Evolutionary conservation across 2,888 invertebrate genomes (phyloP), one percentile per base, ranked within the genome.

Genomic region (Lasioglossum morio): DNA sequence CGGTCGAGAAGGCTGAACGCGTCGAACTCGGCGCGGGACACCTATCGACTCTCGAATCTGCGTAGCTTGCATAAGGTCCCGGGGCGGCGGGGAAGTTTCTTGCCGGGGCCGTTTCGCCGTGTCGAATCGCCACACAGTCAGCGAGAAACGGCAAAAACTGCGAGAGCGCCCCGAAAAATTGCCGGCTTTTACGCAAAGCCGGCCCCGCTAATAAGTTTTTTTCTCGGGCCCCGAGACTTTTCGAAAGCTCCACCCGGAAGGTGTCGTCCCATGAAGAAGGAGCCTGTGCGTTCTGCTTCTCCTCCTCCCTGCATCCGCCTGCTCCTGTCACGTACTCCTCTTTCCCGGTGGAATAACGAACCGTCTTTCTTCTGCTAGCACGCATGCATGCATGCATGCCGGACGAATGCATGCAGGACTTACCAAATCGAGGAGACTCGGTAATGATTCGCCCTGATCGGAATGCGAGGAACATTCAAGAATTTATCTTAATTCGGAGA

Each of bases 391-490:
- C 79, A 48, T 37, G 77, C 74, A 78, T 77, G 79, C 69, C 77
- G 75, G 3, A 23, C 53, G 86, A 86, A 86, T 86, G 78, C 86
- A 86, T 80, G 86, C 81, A 77, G 74, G 82, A 46, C 77, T 79
- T 78, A 76, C 86, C 86, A 86, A 81, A 86, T 86, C 87, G 87
- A 86, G 86, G 76, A 74, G 75, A 53, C 84, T 77, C 83, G 66
- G 77, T 84, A 84, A 84, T 72, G 84, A 84, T 78, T 23, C 74
- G 60, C 14, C 48, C 60, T 40, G 82, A 70, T 12, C 79, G 37
- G 66, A 43, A 5, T 12, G 60, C 72, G 79, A 72, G 75, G 79
- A 85, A 72, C 66, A 53, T n/a, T n/a, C 57, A 72, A 46, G 85
- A 79, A 73, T 53, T 85, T 72, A 72, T 79, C 85, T 85, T 85